These are phyloP conservation scores for Acanthopagrus latus DNA, from an alignment of 2,797 vertebrate genomes.

Conservation along the genomic window DNA sequence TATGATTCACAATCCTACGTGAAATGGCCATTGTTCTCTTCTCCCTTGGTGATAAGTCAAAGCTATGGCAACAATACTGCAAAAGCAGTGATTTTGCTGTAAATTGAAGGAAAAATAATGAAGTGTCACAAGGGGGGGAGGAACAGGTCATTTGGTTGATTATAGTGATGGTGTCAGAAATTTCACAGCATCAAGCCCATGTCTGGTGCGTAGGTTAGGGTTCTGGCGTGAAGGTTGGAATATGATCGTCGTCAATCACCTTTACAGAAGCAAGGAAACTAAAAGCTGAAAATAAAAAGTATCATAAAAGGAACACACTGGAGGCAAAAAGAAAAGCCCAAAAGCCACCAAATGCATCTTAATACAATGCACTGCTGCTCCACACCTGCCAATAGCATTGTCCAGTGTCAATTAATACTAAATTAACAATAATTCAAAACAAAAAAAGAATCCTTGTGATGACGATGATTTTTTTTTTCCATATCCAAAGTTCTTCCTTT, in stretches of 20 bases:
- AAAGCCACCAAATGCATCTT: constrained; percentile 87
- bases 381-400: constrained; percentile 90
- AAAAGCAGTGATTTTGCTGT: constrained; percentile 88
- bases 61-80: constrained; percentile 91
- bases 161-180: constrained; percentile 88
- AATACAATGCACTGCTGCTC: constrained; percentile 88
- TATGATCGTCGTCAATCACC: constrained; percentile 89
- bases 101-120: constrained; percentile 79
- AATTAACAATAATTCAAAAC: constrained; percentile 80
- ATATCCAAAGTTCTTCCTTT: constrained; percentile 82
- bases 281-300: constrained; percentile 90
- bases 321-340: constrained; percentile 92
- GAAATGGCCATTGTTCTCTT: constrained; percentile 89
- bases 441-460: constrained; percentile 86
- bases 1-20: constrained; percentile 90
- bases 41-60: constrained; percentile 86
- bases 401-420: constrained; percentile 98
- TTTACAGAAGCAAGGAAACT: constrained; percentile 94
- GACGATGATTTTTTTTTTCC: constrained; percentile 80
- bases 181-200: constrained; percentile 94
- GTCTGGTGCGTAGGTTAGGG: constrained; percentile 90
- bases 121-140: constrained; percentile 84
- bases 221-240: constrained; percentile 83
- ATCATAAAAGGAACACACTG: constrained; percentile 89
- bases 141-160: constrained; percentile 83